phyloP scores from a whole-genome alignment of 2,113 vertebrate species.

The Penelope pileata region DNA sequence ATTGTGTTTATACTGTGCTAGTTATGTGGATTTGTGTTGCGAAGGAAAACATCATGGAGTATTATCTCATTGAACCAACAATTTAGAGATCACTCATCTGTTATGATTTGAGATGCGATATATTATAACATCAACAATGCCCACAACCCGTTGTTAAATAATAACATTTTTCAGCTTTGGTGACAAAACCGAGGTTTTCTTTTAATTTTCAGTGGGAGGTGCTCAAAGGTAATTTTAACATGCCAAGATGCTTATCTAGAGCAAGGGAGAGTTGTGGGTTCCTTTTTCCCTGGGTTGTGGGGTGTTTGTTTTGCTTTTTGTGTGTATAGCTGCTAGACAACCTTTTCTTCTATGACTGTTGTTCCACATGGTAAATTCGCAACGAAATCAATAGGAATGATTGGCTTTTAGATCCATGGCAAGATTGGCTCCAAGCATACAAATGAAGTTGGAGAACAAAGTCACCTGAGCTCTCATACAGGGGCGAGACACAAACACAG shows the following conservation, averaged over 20 bases:
- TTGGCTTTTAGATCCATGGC: conserved; percentile 1
- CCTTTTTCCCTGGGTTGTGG: neutral
- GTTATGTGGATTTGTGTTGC: conserved; percentile 47
- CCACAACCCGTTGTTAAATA: neutral
- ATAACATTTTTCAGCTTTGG: neutral
- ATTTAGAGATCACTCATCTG: conserved; percentile 45
- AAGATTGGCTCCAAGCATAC: conserved; percentile 2
- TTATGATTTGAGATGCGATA: conserved; percentile 36
- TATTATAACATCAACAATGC: neutral
- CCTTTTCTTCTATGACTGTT: neutral
- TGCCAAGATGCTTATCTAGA: neutral
- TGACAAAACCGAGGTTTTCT: neutral
- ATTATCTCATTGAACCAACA: conserved; percentile 34
- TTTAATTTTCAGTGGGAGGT: conserved; percentile 3
- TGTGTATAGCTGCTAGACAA: neutral
- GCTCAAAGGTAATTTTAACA: neutral
- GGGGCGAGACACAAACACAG: neutral
- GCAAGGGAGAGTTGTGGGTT: neutral
- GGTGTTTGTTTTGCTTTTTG: neutral
- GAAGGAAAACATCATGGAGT: neutral
- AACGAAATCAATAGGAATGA: conserved; percentile 44
- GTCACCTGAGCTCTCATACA: neutral
- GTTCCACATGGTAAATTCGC: conserved; percentile 35
- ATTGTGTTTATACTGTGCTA: conserved; percentile 36
- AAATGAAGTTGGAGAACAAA: conserved; percentile 24